phyloP scores from a whole-genome alignment of 2,113 vertebrate genomes.

The Climacteris rufus region DNA sequence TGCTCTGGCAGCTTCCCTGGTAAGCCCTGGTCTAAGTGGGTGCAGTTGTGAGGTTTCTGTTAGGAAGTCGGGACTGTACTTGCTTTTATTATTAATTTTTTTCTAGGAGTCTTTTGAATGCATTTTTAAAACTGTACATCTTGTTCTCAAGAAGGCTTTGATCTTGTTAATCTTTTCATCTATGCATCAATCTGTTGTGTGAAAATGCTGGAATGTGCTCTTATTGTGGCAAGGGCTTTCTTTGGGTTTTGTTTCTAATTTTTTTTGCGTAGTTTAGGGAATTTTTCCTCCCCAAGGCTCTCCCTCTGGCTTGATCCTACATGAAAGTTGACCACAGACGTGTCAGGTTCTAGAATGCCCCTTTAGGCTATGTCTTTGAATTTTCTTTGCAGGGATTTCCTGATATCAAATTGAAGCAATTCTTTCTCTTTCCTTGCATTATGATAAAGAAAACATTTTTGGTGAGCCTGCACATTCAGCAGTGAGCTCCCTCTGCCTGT shows the following conservation, averaged over 20 bases:
- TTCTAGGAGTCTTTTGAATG: background rate
- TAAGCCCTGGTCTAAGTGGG: background rate
- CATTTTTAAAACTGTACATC: background rate
- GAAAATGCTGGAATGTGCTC: conserved; percentile 20
- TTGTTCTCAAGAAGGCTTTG: conserved; percentile 46
- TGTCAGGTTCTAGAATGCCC: conserved; percentile 18
- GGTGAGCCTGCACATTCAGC: background rate
- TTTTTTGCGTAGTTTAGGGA: conserved; percentile 20
- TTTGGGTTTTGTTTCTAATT: background rate
- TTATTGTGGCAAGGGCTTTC: conserved; percentile 8
- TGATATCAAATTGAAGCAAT: background rate
- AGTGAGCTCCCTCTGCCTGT: background rate
- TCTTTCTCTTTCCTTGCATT: background rate
- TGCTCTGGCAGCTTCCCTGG: background rate
- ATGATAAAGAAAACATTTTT: background rate
- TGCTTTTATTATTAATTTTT: background rate
- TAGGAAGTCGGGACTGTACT: background rate
- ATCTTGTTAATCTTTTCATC: conserved; percentile 60
- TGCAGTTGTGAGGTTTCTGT: background rate
- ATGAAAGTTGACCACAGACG: conserved; percentile 33
- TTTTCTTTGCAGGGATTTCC: conserved; percentile 40
- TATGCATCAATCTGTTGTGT: conserved; percentile 23
- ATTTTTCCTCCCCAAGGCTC: conserved; percentile 16
- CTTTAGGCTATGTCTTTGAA: conserved; percentile 33
- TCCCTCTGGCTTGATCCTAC: conserved; percentile 10